Conservation (phyloP, 2,888 invertebrate species). For the Agapostemon virescens region DNA sequence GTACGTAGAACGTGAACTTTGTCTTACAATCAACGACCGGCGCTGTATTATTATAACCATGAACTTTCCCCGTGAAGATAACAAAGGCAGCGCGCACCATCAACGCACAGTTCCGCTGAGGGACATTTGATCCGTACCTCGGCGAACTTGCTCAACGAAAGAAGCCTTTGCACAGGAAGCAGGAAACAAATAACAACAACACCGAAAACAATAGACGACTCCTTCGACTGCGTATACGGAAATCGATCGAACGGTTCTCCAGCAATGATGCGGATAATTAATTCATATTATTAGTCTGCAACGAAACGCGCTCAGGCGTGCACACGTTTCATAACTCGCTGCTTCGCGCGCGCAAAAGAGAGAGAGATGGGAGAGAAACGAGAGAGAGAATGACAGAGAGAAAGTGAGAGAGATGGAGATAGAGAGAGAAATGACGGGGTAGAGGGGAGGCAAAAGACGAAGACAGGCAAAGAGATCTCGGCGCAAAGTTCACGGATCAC, state of each 20-base stretch:
- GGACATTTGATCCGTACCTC: not conserved
- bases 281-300: not conserved
- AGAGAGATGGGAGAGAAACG: too few species aligned
- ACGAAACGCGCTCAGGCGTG: not conserved
- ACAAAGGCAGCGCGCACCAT: not conserved
- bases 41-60: not conserved
- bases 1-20: not conserved
- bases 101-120: not conserved
- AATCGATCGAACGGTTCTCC: not conserved
- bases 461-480: not conserved
- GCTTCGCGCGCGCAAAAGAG: not conserved
- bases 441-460: not conserved
- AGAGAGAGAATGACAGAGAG: not conserved
- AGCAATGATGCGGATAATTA: not conserved
- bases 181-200: not conserved
- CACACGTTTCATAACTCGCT: not conserved
- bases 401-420: not conserved
- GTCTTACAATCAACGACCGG: not conserved
- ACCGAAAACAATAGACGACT: not conserved
- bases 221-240: not conserved
- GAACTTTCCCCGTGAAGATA: not conserved
- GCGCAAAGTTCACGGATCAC: constrained; percentile 25
- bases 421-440: not conserved
- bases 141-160: not conserved
- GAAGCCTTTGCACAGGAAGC: not conserved